Evolutionary conservation across 2,888 invertebrate species (phyloP), one percentile per base, ranked within the genome.

Genomic region (Trichopoda pennipes): DNA sequence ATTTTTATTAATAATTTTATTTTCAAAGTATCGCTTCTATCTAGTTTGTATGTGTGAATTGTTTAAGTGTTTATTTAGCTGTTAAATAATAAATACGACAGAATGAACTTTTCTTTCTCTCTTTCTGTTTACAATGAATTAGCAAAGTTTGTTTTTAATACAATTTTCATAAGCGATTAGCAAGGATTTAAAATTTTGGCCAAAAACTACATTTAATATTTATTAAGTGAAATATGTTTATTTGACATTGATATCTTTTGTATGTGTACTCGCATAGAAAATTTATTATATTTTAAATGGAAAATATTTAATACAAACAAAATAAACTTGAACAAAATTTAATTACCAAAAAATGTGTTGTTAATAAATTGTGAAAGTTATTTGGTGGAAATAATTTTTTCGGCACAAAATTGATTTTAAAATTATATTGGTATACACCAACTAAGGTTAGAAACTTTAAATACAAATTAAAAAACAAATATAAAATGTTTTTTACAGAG

Each of bases 111-210:
- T 49, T 35, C 28, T 7, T 8, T 58, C 16, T 49, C 38, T 35
- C 28, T 7, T 8, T 58, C 16, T 35, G 19, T 23, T 72, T 17
- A 14, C 14, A 17, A 42, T 42, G 44, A 19, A 53, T 55, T 63
- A 61, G 53, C 19, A 63, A 61, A 55, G 32, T 53, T 61, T 23
- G 14, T 42, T 19, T 61, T 55, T 35, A 55, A 63, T 12, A 63
- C 10, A 55, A 55, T 61, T 55, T 32, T 44, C 38, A 23, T 60
- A 60, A 72, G 44, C 51, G 58, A 21, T 60, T 60, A 72, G 42
- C 35, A 61, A 8, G 47, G 19, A 21, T 58, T 58, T 21, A 1
- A 19, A 17, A 35, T 61, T 38, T 8, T 61, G 2, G 53, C 10
- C 14, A 51, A 38, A 61, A 19, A 28, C 3, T 28, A 7, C 12